phyloP scores from a whole-genome alignment of 2,888 invertebrate genomes.

The Oscheius sp. region DNA sequence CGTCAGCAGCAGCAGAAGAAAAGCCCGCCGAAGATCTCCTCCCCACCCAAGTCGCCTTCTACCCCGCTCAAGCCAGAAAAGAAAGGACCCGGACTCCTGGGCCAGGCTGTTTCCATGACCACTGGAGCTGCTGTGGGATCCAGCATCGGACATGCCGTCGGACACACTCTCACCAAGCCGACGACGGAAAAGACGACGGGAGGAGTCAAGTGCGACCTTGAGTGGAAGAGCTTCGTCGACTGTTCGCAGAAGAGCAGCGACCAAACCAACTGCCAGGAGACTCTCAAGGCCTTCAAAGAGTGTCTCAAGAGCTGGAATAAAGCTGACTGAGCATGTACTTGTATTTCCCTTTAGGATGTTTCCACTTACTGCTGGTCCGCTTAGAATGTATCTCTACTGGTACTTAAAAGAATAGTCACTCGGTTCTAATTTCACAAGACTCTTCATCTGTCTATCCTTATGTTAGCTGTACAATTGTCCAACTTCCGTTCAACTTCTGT shows the following conservation, averaged over 20 bases:
- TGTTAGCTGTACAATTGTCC: too few relatives aligned
- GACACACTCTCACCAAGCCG: neutral
- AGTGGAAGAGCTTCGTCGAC: conserved; percentile 13
- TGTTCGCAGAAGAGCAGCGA: conserved; percentile 2
- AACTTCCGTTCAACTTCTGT: too few relatives aligned
- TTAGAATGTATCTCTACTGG: too few relatives aligned
- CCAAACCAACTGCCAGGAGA: conserved; percentile 3
- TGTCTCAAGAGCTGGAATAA: conserved; percentile 2
- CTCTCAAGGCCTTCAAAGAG: conserved; percentile 4
- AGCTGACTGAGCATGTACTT: neutral
- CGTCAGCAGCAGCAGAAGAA: too few relatives aligned
- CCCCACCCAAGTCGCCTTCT: neutral
- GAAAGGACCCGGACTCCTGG: conserved; percentile 9
- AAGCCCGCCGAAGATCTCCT: too few relatives aligned
- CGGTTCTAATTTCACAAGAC: too few relatives aligned
- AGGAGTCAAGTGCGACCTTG: conserved; percentile 9
- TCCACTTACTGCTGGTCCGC: too few relatives aligned
- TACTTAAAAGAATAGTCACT: too few relatives aligned
- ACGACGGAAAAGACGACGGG: too few relatives aligned
- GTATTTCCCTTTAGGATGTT: too few relatives aligned
- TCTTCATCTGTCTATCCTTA: too few relatives aligned
- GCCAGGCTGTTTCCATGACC: neutral
- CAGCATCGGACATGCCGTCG: conserved; percentile 1
- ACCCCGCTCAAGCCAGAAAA: neutral
- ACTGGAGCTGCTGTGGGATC: conserved; percentile 7